Evolutionary conservation across 2,113 vertebrate genomes (phyloP), one percentile per base, ranked within the genome.

Genomic region (Clinocottus analis): DNA sequence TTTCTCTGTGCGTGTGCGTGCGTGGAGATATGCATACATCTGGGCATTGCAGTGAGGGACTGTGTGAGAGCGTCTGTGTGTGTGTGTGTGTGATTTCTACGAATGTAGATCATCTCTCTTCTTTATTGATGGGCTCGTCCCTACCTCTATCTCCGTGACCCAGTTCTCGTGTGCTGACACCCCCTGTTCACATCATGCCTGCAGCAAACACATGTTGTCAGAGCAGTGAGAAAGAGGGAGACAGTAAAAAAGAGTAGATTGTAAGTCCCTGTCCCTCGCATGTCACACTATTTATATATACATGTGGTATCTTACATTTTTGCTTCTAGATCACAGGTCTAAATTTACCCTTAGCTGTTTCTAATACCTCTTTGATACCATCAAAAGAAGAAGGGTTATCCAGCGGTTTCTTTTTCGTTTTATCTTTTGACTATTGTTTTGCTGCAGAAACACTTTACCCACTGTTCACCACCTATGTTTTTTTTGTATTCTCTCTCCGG

Each of bases 41-140:
- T 70, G 27, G 41, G 25, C 56, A 35, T 79, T 53, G 49, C 21
- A 10, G n/a, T n/a, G n/a, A n/a, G n/a, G n/a, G n/a, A n/a, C n/a
- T n/a, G 9, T 53, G 49, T 11, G 17, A 9, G 64, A 7, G 62
- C 35, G 60, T 80, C 29, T 67, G 55, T 16, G 80, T 43, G 72
- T 72, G 39, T n/a, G 62, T 39, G 62, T 80, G 39, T 68, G 29
- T 55, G 31, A 72, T 68, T 74, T 63, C 61, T 70, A 70, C 21
- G 33, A 82, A 83, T 86, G 77, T 75, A 79, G 75, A 82, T 89
- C 81, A 71, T 90, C 78, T 75, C 79, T 84, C 83, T 82, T 82
- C 10, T 68, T 91, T 89, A 92, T 90, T 85, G 85, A 93, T 91
- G 91, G 89, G 75, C 86, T 88, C 69, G 60, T 87, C 82, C 81